These are phyloP conservation scores for Hemiscyllium ocellatum DNA, from an alignment of 2,113 vertebrate species.

Conservation along the genomic window DNA sequence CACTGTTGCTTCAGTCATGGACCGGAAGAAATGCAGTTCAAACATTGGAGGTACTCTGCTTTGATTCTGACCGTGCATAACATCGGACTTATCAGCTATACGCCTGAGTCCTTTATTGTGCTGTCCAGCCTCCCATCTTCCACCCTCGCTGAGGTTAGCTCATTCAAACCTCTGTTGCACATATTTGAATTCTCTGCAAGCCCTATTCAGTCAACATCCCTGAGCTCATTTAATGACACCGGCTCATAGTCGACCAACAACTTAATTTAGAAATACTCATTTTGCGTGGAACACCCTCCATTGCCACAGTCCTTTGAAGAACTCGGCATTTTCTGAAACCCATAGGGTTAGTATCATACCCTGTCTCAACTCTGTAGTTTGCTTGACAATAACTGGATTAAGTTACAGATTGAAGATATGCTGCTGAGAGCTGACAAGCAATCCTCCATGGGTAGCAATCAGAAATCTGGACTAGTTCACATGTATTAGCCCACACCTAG, in stretches of 20 bases:
- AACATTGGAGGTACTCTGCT: too few species aligned
- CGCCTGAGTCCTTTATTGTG: not conserved
- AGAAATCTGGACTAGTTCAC: not conserved
- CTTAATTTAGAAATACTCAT: not conserved
- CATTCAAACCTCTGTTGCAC: not conserved
- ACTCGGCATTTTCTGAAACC: not conserved
- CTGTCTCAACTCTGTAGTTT: not conserved
- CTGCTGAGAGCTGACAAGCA: not conserved
- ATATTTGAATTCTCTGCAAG: not conserved
- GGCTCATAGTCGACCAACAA: not conserved
- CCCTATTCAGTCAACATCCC: not conserved
- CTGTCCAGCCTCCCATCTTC: not conserved
- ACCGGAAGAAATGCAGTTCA: not conserved
- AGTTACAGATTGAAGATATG: not conserved
- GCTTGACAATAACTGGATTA: not conserved
- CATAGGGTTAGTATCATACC: not conserved
- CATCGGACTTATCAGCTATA: not conserved
- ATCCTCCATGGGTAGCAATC: not conserved
- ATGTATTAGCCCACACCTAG: not conserved
- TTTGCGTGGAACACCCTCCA: not conserved
- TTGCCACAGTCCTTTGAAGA: not conserved
- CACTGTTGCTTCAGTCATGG: not conserved
- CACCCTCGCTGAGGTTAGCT: not conserved
- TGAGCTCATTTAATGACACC: not conserved
- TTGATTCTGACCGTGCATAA: not conserved